Evolutionary conservation across 2,888 invertebrate genomes (phyloP), one percentile per base, ranked within the genome.

Genomic region (Lissonota sp.): DNA sequence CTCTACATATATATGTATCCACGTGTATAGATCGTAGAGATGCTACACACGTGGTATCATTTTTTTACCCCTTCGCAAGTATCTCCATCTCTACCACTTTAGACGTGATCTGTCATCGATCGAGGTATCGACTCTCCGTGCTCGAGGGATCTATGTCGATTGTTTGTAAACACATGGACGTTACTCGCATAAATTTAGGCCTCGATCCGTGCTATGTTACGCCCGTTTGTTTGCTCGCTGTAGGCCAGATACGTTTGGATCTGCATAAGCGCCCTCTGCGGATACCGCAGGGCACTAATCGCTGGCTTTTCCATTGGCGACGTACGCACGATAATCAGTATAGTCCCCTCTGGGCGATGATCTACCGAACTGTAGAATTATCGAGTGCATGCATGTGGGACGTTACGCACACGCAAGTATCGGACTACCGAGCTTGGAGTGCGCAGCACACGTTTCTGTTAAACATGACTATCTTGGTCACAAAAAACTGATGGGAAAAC

Each of bases 61-160:
- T 42, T 12, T 12, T 16, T 40, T 42, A 42, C 37, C 70, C 16
- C 6, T 49, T 44, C 64, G 51, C 10, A 55, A n/a, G 14, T 66
- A n/a, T 51, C 60, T 60, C 42, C 55, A 14, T 62, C 60, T 40
- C 37, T 53, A 8, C 42, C 49, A 26, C 12, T 16, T 1, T 3
- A 26, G 66, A 69, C 73, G 73, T 70, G 77, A 81, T 81, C 80
- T 77, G 80, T 81, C 80, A 69, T 81, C 77, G 80, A 81, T 81
- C 80, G 76, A 69, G 46, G 73, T 77, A 73, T 77, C 67, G 72
- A 63, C 62, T 64, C 53, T 58, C 51, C 37, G 16, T 12, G 40
- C 51, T 49, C 26, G 26, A 26, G 26, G 26, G 26, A 26, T 26
- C 26, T 1, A 26, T 26, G 26, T 26, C 26, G 26, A 26, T 26